phyloP scores from a whole-genome alignment of 1,140 invertebrate genomes.

The Bombus confusus region DNA sequence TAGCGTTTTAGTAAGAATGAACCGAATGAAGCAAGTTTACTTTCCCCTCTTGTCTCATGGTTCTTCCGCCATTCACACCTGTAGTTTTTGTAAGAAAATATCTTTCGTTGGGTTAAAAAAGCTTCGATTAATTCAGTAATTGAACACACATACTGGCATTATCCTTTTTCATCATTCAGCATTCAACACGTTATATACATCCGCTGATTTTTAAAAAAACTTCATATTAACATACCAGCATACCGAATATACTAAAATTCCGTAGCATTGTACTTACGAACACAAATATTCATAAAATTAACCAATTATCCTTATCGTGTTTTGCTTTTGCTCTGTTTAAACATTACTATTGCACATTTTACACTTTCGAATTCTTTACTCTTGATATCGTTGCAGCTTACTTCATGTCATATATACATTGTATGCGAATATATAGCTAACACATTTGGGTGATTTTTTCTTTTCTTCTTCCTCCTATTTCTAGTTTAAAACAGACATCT shows the following conservation, averaged over 20 bases:
- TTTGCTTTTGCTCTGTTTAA: constrained; percentile 8
- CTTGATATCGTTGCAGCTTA: not conserved
- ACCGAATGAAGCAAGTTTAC: not conserved
- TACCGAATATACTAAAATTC: constrained; percentile 26
- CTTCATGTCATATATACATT: not conserved
- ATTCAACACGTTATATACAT: constrained; percentile 31
- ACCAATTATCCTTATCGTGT: not conserved
- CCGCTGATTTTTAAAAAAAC: constrained; percentile 9
- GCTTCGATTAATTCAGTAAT: constrained; percentile 48
- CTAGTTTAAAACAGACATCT: constrained; percentile 9
- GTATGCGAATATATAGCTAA: constrained; percentile 18
- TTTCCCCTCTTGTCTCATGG: not conserved
- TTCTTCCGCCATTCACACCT: not conserved
- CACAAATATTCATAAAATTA: constrained; percentile 38
- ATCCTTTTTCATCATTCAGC: constrained; percentile 14
- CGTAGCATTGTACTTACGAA: constrained; percentile 22
- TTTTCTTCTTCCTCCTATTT: not conserved
- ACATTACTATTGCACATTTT: constrained; percentile 43
- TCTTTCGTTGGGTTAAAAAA: constrained; percentile 33
- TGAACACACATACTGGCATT: constrained; percentile 62
- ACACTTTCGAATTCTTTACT: not conserved
- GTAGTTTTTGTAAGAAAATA: constrained; percentile 55
- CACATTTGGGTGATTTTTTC: constrained; percentile 17
- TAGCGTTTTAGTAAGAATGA: not conserved
- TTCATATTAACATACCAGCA: constrained; percentile 17